phyloP scores from a whole-genome alignment of 1,140 invertebrate species.

The Drosophila funebris region DNA sequence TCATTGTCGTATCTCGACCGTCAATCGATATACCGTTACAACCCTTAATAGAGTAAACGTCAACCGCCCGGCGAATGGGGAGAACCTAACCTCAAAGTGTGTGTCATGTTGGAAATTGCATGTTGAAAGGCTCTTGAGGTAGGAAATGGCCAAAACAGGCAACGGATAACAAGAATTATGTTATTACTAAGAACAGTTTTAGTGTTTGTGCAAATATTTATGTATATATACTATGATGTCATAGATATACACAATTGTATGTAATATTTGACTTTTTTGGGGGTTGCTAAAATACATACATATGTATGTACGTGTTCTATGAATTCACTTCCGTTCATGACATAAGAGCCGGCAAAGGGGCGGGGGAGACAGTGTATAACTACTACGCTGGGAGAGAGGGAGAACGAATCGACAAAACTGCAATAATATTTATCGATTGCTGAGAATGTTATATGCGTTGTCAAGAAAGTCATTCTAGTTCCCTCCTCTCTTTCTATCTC shows the following conservation, averaged over 20 bases:
- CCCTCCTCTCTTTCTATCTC: background rate
- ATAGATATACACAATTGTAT: slow-evolving; percentile 18
- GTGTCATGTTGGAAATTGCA: slow-evolving; percentile 12
- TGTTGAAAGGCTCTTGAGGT: slow-evolving; percentile 24
- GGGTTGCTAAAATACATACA: slow-evolving; percentile 23
- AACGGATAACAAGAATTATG: background rate
- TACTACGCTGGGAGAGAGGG: background rate
- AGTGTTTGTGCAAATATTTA: slow-evolving; percentile 5
- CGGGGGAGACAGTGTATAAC: background rate
- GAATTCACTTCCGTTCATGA: slow-evolving; percentile 18
- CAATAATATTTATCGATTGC: slow-evolving; percentile 33
- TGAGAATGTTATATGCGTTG: slow-evolving; percentile 14
- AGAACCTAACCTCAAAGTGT: slow-evolving; percentile 36
- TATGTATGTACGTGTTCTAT: background rate
- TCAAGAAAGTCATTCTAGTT: slow-evolving; percentile 14
- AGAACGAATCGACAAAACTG: slow-evolving; percentile 6
- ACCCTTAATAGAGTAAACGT: slow-evolving; percentile 3
- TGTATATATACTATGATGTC: too few relatives aligned
- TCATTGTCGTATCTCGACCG: background rate
- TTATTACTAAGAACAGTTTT: too few relatives aligned
- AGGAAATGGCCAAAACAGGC: slow-evolving; percentile 24
- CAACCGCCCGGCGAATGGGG: slow-evolving; percentile 29
- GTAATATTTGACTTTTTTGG: slow-evolving; percentile 4
- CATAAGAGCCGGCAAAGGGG: slow-evolving; percentile 24
- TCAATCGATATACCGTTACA: slow-evolving; percentile 29